Conservation (phyloP, 2,888 invertebrate species). For the Melikaiella ostensackeni region DNA sequence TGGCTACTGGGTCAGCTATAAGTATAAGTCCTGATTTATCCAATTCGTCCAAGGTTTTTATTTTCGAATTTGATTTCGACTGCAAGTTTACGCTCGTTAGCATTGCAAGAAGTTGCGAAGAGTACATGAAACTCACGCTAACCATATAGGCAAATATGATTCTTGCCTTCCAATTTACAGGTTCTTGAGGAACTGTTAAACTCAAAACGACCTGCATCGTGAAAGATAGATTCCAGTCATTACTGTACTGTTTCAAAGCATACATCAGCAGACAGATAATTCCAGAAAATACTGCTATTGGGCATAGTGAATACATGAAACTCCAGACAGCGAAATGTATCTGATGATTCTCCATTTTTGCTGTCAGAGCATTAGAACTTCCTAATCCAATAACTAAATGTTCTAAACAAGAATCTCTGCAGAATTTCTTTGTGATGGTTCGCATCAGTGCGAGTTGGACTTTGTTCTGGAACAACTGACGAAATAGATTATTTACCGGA, state of each 20-base stretch:
- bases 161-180: not conserved
- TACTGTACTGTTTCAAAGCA: not conserved
- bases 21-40: not conserved
- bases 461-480: too few relatives aligned
- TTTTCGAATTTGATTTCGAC: not conserved
- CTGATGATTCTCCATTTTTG: not conserved
- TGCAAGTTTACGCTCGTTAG: not conserved
- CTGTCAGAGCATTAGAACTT: not conserved
- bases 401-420: not conserved
- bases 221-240: not conserved
- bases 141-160: too few relatives aligned
- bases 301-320: not conserved
- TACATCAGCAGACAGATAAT: not conserved
- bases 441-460: too few relatives aligned
- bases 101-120: not conserved
- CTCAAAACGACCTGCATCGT: not conserved
- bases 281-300: not conserved
- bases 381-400: not conserved
- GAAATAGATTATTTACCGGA: too few relatives aligned
- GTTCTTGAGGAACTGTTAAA: not conserved
- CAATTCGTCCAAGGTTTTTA: not conserved
- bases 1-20: not conserved
- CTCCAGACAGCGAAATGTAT: not conserved
- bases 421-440: too few relatives aligned
- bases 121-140: not conserved